Evolutionary conservation across 2,888 invertebrate genomes (phyloP).

Genomic region (Lymantria monacha): DNA sequence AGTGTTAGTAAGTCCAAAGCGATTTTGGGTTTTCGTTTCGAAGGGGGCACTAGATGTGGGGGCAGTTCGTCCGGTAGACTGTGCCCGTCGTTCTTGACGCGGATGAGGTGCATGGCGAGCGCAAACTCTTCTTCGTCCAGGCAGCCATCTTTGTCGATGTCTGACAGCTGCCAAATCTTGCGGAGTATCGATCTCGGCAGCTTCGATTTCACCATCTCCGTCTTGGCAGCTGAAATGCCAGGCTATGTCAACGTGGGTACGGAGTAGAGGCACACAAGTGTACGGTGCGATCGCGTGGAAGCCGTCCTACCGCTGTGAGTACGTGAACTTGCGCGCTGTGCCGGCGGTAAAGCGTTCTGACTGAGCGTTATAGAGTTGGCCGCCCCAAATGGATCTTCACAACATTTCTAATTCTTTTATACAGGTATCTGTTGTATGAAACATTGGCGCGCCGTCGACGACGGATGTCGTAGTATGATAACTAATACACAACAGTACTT

Average conservation of each 20-base stretch:
- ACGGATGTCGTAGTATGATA: too few species aligned
- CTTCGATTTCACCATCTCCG: constrained; percentile 98
- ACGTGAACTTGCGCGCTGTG: background rate
- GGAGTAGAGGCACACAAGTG: background rate
- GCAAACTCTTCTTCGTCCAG: constrained; percentile 98
- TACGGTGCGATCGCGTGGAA: background rate
- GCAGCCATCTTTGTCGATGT: constrained; percentile 97
- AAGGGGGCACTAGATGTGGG: constrained; percentile 94
- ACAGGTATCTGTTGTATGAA: too few species aligned
- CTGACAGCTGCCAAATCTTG: constrained; percentile 98
- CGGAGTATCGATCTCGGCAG: constrained; percentile 98
- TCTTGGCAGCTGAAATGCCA: constrained; percentile 88
- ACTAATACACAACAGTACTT: too few species aligned
- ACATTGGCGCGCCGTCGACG: too few species aligned
- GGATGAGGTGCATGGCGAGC: constrained; percentile 97
- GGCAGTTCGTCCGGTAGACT: constrained; percentile 95
- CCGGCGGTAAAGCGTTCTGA: background rate
- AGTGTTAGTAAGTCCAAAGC: background rate
- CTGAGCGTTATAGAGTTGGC: background rate
- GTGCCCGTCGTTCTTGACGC: constrained; percentile 94
- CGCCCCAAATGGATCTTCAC: background rate
- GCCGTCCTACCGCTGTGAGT: background rate
- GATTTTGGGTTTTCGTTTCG: constrained; percentile 82
- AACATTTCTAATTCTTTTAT: too few species aligned
- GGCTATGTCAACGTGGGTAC: background rate